Evolutionary conservation across 2,113 vertebrate genomes (phyloP), one percentile per base, ranked within the genome.

Genomic region (Lophochroa leadbeateri): DNA sequence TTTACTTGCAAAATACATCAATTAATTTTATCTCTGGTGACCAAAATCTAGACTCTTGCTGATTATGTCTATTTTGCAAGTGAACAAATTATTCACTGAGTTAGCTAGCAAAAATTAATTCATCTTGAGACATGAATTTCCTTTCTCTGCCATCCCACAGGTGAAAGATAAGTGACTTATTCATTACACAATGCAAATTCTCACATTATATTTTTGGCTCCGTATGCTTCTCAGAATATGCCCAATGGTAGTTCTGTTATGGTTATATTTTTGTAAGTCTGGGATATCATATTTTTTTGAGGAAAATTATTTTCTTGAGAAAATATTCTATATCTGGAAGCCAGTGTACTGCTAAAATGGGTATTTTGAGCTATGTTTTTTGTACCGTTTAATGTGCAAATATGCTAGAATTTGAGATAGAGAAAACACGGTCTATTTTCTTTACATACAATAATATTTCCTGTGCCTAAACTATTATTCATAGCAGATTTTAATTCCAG

Each of bases 21-120:
- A 75, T 81, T 57, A 47, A 70, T 82, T 69, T 90, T 49, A 69
- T 57, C 57, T 86, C 52, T 95, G 35, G 50, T 78, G 75, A 75
- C n/a, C 23, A 50, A 90, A 68, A 75, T 28, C 63, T 50, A 85
- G n/a, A 52, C 7, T 50, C 13, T 60, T 78, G 37, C 29, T 82
- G 71, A 69, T 74, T 44, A 53, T 74, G 28, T 35, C 52, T 94
- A 24, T 76, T 92, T 90, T 86, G 41, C 43, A 92, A 70, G 58
- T 86, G 46, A 82, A 92, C 19, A 80, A 85, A 75, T 74, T 84
- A 78, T 94, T 88, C 63, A 86, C 24, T 88, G 71, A 88, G 43
- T 86, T 77, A 95, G 52, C 41, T 80, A 90, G 21, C 16, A 17
- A 43, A 79, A 86, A 58, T 64, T 60, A 76, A 92, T 80, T 92